These are phyloP conservation scores for Scaptomyza reducta DNA, from an alignment of 2,888 invertebrate species.

Conservation along the genomic window DNA sequence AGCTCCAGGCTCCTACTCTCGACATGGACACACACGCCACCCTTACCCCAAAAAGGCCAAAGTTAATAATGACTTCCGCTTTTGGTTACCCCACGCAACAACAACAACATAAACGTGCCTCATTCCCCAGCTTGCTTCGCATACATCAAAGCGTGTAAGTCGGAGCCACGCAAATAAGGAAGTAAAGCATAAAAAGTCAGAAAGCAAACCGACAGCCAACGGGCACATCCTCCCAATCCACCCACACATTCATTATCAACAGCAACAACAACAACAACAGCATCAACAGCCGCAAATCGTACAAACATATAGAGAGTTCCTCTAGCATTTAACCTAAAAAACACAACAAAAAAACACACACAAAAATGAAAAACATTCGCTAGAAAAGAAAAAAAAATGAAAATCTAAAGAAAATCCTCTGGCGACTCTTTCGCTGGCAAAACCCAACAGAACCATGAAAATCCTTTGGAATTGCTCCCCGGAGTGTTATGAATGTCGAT, in stretches of 20 bases:
- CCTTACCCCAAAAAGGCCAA: constrained; percentile 70
- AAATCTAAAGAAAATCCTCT: constrained; percentile 76
- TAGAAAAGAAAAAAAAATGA: constrained; percentile 67
- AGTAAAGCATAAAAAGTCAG: constrained; percentile 75
- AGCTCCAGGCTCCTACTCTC: constrained; percentile 17
- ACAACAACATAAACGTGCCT: constrained; percentile 27
- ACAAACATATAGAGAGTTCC: constrained; percentile 61
- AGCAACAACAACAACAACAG: constrained; percentile 50
- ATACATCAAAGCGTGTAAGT: constrained; percentile 77
- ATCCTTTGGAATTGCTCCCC: constrained; percentile 83
- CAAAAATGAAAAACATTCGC: constrained; percentile 38
- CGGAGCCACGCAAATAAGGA: constrained; percentile 70
- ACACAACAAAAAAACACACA: constrained; percentile 18
- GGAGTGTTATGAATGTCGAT: constrained; percentile 82
- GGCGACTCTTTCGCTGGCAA: constrained; percentile 65
- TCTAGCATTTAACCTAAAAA: constrained; percentile 68
- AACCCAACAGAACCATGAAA: constrained; percentile 67
- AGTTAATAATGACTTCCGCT: constrained; percentile 79
- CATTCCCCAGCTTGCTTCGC: constrained; percentile 55
- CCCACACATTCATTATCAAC: constrained; percentile 72
- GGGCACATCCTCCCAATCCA: constrained; percentile 27
- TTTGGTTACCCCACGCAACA: constrained; percentile 76
- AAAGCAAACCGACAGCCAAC: constrained; percentile 41
- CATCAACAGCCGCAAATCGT: constrained; percentile 1
- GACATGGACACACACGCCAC: constrained; percentile 34